A percentile compares a stretch with the other conserved stretches of the same genome.
These are phyloP conservation scores for Pelobates fuscus DNA, from an alignment of 2,113 vertebrate species.

Conservation along the genomic window DNA sequence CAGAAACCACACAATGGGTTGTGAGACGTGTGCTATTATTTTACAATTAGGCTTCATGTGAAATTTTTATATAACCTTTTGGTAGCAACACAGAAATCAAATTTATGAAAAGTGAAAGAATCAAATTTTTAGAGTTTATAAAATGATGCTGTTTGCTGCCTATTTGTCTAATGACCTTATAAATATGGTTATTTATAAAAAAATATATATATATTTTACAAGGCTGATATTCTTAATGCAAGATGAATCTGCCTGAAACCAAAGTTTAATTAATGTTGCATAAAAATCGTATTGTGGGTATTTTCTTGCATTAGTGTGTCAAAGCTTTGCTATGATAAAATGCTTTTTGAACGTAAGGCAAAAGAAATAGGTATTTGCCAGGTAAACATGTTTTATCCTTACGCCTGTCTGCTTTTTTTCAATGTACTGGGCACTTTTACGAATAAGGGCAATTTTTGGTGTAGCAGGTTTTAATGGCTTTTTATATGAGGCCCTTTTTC, in stretches of 20 bases:
- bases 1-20: too few species aligned
- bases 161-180: too few species aligned
- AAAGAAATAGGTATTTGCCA: background rate
- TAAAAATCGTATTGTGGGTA: background rate
- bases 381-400: slow-evolving; percentile 10
- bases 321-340: slow-evolving; percentile 22
- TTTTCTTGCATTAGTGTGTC: background rate
- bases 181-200: too few species aligned
- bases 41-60: too few species aligned
- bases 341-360: slow-evolving; percentile 40
- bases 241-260: background rate
- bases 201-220: too few species aligned
- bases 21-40: too few species aligned
- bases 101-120: too few species aligned
- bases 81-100: too few species aligned
- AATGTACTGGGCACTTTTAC: slow-evolving; percentile 29
- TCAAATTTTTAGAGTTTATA: too few species aligned
- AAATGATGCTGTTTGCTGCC: too few species aligned
- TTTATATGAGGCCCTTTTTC: slow-evolving; percentile 11
- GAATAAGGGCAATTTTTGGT: slow-evolving; percentile 27
- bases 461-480: slow-evolving; percentile 22
- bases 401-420: slow-evolving; percentile 4
- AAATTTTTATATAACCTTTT: too few species aligned
- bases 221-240: background rate
- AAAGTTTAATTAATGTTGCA: background rate